Evolutionary conservation across 2,797 vertebrate genomes (phyloP), one percentile per base, ranked within the genome.

Genomic region (Tiaroga cobitis): DNA sequence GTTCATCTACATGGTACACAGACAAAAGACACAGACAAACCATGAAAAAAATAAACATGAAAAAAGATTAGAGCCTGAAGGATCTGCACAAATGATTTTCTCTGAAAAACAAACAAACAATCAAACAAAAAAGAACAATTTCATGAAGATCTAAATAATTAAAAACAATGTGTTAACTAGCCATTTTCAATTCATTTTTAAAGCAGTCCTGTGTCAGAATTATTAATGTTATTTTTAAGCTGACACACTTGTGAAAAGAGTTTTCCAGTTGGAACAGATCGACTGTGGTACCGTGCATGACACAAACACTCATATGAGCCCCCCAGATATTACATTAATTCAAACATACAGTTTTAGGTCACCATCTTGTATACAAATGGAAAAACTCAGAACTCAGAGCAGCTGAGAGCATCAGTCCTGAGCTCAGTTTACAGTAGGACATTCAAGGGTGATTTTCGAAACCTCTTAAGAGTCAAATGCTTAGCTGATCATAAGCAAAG

Each of bases 261-360:
- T 29, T 72, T 65, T 72, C 16, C 34, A 51, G 5, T 59, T 21
- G 34, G 46, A 59, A 24, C 26, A 51, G 54, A 80, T 73, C 43
- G 18, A 54, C 37, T 61, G 61, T n/a, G 21, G 26, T 77, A 37
- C 43, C 3, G 37, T 76, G n/a, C 46, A 54, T 67, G 72, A 74
- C 46, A 82, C 82, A 56, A 15, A 43, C 61, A 70, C 63, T 56
- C 73, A 69, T 72, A 51, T 46, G 56, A 59, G 82, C 65, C 26
- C 15, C 43, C 29, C 29, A 85, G 54, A 85, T 73, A 73, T 74
- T 65, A 85, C 77, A 76, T 81, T 81, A 81, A 87, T 87, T 87
- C 82, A 87, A 84, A 74, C 70, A 43, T 84, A 87, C 86, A 84
- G 77, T 84, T 87, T 84, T 84, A 75, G 82, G 86, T 87, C 86